phyloP scores from a whole-genome alignment of 1,140 invertebrate genomes.

The Drosophila baimaii region DNA sequence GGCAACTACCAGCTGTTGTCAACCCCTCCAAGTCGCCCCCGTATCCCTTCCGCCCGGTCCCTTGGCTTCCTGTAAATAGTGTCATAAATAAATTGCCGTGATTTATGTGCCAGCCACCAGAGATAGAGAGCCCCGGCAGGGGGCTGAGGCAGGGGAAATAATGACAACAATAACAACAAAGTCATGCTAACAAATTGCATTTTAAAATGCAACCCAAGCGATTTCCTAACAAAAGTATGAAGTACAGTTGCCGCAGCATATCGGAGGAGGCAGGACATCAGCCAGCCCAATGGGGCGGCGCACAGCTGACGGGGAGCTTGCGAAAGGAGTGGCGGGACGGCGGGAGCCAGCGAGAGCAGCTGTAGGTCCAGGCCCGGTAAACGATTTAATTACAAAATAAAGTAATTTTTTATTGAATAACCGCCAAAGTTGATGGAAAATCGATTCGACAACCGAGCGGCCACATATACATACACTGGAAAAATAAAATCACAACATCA shows the following conservation, averaged over 20 bases:
- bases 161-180: constrained; percentile 48
- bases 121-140: constrained; percentile 16
- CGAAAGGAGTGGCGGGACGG: background rate
- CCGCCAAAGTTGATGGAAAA: constrained; percentile 79
- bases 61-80: constrained; percentile 71
- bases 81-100: constrained; percentile 82
- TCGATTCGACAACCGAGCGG: constrained; percentile 38
- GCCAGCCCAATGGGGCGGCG: constrained; percentile 39
- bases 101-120: constrained; percentile 68
- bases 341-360: background rate
- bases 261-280: constrained; percentile 11
- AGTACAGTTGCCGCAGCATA: constrained; percentile 36
- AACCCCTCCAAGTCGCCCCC: background rate
- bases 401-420: constrained; percentile 84
- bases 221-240: constrained; percentile 67
- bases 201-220: constrained; percentile 74
- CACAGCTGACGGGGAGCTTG: constrained; percentile 31
- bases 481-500: too few species aligned
- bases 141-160: background rate
- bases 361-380: constrained; percentile 35
- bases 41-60: background rate
- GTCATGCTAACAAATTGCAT: constrained; percentile 69
- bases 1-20: constrained; percentile 58
- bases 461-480: constrained; percentile 14
- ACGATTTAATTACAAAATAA: constrained; percentile 84